These are phyloP conservation scores for Amphibalanus amphitrite DNA, from an alignment of 1,140 invertebrate genomes.

Conservation along the genomic window DNA sequence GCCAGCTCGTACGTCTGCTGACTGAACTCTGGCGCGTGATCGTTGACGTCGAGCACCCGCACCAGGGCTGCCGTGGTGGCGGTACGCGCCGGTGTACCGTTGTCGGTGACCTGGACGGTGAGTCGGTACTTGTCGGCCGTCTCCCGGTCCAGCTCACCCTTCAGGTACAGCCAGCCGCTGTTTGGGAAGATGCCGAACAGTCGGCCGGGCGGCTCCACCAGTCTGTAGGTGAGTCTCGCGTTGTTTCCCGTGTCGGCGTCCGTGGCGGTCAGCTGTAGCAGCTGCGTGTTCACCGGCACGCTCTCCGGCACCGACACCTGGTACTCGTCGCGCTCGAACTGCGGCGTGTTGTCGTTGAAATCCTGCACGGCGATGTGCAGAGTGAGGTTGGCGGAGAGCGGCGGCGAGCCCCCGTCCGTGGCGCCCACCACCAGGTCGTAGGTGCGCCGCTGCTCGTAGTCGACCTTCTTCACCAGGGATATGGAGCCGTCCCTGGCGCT, in stretches of 20 bases:
- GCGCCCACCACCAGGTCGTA: conserved; percentile 66
- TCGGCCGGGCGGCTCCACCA: conserved; percentile 31
- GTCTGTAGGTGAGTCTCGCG: conserved; percentile 68
- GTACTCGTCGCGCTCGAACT: conserved; percentile 66
- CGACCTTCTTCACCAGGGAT: conserved; percentile 47
- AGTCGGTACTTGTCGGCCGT: conserved; percentile 53
- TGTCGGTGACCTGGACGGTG: conserved; percentile 63
- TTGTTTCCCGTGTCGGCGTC: conserved; percentile 88
- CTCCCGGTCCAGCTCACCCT: conserved; percentile 54
- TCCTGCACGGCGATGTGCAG: conserved; percentile 79
- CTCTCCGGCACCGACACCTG: conserved; percentile 60
- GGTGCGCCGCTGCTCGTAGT: conserved; percentile 71
- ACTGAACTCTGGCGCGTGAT: conserved; percentile 39
- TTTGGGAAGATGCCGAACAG: conserved; percentile 72
- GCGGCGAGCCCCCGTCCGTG: conserved; percentile 53
- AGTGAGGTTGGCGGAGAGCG: conserved; percentile 58
- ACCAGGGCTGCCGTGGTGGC: conserved; percentile 60
- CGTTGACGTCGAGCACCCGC: conserved; percentile 75
- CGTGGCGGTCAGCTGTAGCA: conserved; percentile 64
- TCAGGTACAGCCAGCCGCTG: conserved; percentile 66
- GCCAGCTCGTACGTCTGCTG: conserved; percentile 55
- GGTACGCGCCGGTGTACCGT: conserved; percentile 64
- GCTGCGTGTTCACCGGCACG: conserved; percentile 48
- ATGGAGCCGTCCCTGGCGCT: conserved; percentile 45
- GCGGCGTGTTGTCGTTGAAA: conserved; percentile 78